Conservation (phyloP, 1,140 invertebrate genomes). For the Reticulitermes speratus region DNA sequence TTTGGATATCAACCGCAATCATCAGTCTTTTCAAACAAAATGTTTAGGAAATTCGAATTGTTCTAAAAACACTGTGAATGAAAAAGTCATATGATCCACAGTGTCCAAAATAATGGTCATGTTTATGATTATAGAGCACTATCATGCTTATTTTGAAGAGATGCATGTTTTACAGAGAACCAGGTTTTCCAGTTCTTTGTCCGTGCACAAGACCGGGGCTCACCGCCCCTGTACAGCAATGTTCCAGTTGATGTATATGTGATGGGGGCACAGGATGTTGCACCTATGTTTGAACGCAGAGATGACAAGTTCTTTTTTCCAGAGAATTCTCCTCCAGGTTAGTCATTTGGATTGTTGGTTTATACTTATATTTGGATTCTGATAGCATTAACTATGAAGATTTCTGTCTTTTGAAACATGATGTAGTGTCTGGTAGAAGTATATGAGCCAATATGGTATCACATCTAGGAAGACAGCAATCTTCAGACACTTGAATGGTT, state of each 20-base stretch:
- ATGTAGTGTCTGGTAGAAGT: too few species aligned
- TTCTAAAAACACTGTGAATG: too few species aligned
- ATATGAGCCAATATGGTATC: too few species aligned
- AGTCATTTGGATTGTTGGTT: conserved; percentile 23
- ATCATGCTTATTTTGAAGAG: background rate
- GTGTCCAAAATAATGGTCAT: too few species aligned
- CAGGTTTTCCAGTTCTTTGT: conserved; percentile 88
- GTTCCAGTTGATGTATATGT: conserved; percentile 78
- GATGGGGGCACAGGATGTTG: conserved; percentile 64
- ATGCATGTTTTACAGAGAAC: conserved; percentile 58
- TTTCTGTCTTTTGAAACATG: too few species aligned
- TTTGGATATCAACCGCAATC: too few species aligned
- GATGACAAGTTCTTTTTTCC: conserved; percentile 75
- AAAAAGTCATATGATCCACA: too few species aligned
- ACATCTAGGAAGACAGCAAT: background rate
- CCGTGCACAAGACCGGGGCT: conserved; percentile 76
- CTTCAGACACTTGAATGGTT: background rate
- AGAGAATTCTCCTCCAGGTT: conserved; percentile 70
- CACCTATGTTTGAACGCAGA: conserved; percentile 70
- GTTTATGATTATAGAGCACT: too few species aligned
- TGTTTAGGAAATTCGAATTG: too few species aligned
- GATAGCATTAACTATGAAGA: too few species aligned
- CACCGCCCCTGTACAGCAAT: conserved; percentile 66
- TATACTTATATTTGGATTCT: too few species aligned
- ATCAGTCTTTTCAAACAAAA: too few species aligned